Evolutionary conservation across 1,140 invertebrate species (phyloP), one percentile per base, ranked within the genome.

Genomic region (Caenorhabditis inopinata): DNA sequence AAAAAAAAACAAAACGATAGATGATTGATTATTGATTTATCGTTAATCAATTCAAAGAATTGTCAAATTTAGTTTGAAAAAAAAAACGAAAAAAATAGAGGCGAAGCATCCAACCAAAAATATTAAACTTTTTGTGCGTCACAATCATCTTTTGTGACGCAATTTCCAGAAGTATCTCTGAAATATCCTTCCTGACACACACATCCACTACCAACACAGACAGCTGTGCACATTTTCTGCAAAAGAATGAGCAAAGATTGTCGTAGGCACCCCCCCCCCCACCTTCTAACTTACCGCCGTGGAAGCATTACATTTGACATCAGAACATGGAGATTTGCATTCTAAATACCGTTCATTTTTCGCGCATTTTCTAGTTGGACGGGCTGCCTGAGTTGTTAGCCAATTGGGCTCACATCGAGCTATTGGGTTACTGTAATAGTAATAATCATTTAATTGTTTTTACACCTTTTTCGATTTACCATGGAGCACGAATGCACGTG

Each of bases 401-500:
- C n/a, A n/a, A n/a, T n/a, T n/a, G 9, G 32, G 16, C 12, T 68
- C 58, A 14, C 58, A 68, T 38, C 23, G 14, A 21, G 58, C 58
- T 9, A 78, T 78, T 5, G 76, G 76, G 23, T 62, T 21, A n/a
- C 73, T 74, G 73, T 7, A 74, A 74, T 7, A 18, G 21, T 35
- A 18, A 45, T 21, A n/a, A n/a, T n/a, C n/a, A n/a, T n/a, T n/a
- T n/a, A n/a, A n/a, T n/a, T n/a, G n/a, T n/a, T n/a, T n/a, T n/a
- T n/a, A n/a, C n/a, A n/a, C n/a, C n/a, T n/a, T n/a, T n/a, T n/a
- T 16, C 29, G n/a, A 32, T 16, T 38, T 74, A 74, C 73, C 76
- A 78, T 27, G 76, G 76, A 7, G 51, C 38, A 2, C 11, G 7
- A 38, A 78, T n/a, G 53, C 76, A 78, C 23, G 62, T 51, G 42